Percentiles rank a stretch among this genome's conserved stretches.
Conservation (phyloP, 2,888 invertebrate species). For the Acanthosepion pharaonis region DNA sequence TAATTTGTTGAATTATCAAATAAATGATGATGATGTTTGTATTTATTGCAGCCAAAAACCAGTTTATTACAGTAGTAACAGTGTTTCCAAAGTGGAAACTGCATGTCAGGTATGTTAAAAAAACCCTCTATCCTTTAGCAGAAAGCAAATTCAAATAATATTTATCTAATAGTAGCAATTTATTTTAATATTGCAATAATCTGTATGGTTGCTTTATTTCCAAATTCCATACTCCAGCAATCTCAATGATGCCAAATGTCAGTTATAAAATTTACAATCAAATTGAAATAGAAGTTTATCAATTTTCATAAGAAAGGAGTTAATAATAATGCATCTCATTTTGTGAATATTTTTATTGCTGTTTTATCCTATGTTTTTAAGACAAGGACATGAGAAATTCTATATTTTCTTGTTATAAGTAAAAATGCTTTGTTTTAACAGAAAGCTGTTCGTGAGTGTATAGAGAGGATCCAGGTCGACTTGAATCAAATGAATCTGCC, state of each 20-base stretch:
- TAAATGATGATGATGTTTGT: neutral
- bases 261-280: neutral
- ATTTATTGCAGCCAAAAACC: neutral
- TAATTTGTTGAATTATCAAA: too few relatives aligned
- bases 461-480: slow-evolving; percentile 34
- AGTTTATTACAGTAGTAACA: neutral
- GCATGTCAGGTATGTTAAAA: neutral
- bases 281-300: too few relatives aligned
- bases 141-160: too few relatives aligned
- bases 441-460: slow-evolving; percentile 43
- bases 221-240: too few relatives aligned
- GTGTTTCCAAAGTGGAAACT: neutral
- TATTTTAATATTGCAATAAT: too few relatives aligned
- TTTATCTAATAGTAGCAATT: too few relatives aligned
- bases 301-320: too few relatives aligned
- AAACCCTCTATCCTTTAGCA: neutral
- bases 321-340: too few relatives aligned
- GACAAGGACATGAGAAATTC: neutral
- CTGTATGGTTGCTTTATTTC: too few relatives aligned
- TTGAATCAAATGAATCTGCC: slow-evolving; percentile 24
- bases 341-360: too few relatives aligned
- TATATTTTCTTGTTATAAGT: neutral
- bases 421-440: neutral
- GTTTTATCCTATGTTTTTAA: neutral
- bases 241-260: neutral